Evolutionary conservation across 2,113 vertebrate genomes (phyloP), one percentile per base, ranked within the genome.

Genomic region (Mus pahari): DNA sequence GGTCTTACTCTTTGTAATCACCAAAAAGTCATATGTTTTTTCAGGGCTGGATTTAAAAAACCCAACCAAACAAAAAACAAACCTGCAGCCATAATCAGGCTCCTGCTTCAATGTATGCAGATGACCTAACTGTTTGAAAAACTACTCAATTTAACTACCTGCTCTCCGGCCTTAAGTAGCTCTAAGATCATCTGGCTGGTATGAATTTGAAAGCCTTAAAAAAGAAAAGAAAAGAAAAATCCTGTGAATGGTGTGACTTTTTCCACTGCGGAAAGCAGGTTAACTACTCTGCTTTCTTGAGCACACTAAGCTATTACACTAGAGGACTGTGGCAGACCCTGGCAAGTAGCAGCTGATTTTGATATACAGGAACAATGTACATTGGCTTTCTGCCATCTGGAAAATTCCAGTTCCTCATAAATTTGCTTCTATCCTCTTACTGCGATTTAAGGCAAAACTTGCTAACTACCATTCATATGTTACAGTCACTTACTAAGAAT

Each of bases 271-370:
- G 73, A 96, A 97, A 68, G 55, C 4, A n/a, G 84, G 70, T 81
- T 88, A 95, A 91, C 92, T 89, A 92, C 90, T 87, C 90, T 89
- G 94, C 4, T 64, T 94, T 93, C 16, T 94, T 75, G 7, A 68
- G 90, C 83, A 33, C 14, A 84, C 20, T 50, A 84, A 64, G 62
- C 83, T 53, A 79, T 93, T 71, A 94, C 89, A 60, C 93, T 79
- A 62, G 48, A 39, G 36, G 60, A 95, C 81, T 93, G 94, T 92
- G 96, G 91, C 73, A 92, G 93, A 92, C 6, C 24, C 87, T 96
- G 66, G 45, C 68, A 86, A 97, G 71, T 1, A 96, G 75, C 88
- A 98, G 98, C 92, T 97, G 68, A 82, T 96, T 78, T 95, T 77
- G 93, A 97, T 96, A 75, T 87, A 97, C 31, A 60, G 66, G 78